Evolutionary conservation across 2,113 vertebrate genomes (phyloP), one percentile per base, ranked within the genome.

Genomic region (Coreoperca whiteheadi): DNA sequence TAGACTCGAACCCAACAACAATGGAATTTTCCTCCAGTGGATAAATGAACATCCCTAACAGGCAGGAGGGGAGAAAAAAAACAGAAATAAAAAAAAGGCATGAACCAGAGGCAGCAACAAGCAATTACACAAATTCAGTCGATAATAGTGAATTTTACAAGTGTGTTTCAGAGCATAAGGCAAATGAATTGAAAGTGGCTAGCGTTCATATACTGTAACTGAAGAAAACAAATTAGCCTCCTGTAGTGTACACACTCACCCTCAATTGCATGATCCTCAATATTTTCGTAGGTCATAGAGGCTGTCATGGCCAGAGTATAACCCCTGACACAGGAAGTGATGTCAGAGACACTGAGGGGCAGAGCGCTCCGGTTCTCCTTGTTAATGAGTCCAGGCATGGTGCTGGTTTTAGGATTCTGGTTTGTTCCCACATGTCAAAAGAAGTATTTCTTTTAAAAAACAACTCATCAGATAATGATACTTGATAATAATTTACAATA

Each of bases 371-470:
- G 74, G 1, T 94, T 98, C 8, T 51, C 78, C 79, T 93, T 89
- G 93, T 98, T 98, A 34, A 99, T 93, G 83, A 99, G 96, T 81
- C 98, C 98, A 0, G 97, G 98, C 98, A 99, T 99, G 85, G 81
- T 84, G 85, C 41, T 0, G 12, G 21, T 82, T 89, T 92, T 86
- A 92, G 64, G 79, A 88, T 59, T 84, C 84, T 93, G 82, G 23
- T 81, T 76, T 74, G 76, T 83, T 71, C 25, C 61, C 54, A 67
- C 54, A 68, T 37, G 57, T 53, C 37, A 75, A 73, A 60, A n/a
- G 30, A 60, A 72, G 8, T 14, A n/a, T n/a, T n/a, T n/a, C n/a
- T 11, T 18, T 14, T 2, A 75, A 57, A n/a, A 66, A 43, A 37
- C 60, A 51, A 56, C 11, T 21, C 1, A 46, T 56, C 4, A 82